Evolutionary conservation across 2,888 invertebrate species (phyloP).

Genomic region (Venusia cambrica): DNA sequence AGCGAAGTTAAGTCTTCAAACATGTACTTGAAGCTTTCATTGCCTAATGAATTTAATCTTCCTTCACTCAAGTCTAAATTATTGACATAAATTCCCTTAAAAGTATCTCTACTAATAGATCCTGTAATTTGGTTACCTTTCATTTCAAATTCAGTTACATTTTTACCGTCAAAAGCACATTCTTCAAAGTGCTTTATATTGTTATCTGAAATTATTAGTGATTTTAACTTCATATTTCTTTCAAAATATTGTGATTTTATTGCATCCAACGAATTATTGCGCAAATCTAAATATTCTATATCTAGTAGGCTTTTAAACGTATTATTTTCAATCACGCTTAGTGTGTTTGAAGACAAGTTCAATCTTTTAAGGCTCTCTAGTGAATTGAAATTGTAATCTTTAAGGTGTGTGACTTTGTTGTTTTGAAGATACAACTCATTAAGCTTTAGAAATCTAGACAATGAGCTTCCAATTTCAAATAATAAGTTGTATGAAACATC

Average conservation of each 20-base stretch:
- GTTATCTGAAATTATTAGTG: constrained; percentile 17
- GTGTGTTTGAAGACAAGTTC: constrained; percentile 16
- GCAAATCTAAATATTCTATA: constrained; percentile 20
- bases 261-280: constrained; percentile 16
- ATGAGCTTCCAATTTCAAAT: constrained; percentile 16
- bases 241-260: constrained; percentile 17
- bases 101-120: constrained; percentile 15
- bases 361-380: constrained; percentile 4
- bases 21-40: constrained; percentile 20
- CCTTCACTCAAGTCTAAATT: constrained; percentile 20
- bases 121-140: constrained; percentile 17
- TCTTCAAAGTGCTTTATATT: constrained; percentile 18
- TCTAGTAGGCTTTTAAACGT: constrained; percentile 10
- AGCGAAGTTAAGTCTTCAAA: constrained; percentile 11
- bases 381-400: constrained; percentile 12
- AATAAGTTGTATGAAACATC: constrained; percentile 18
- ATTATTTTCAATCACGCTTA: constrained; percentile 13
- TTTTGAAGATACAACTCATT: constrained; percentile 17
- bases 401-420: constrained; percentile 9
- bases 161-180: constrained; percentile 17
- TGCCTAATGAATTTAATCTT: constrained; percentile 15
- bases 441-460: constrained; percentile 15
- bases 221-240: constrained; percentile 14
- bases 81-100: constrained; percentile 20
- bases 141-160: constrained; percentile 18